These are phyloP conservation scores for Cyprinodon brontotheroides DNA, from an alignment of 2,113 vertebrate species.

Conservation along the genomic window DNA sequence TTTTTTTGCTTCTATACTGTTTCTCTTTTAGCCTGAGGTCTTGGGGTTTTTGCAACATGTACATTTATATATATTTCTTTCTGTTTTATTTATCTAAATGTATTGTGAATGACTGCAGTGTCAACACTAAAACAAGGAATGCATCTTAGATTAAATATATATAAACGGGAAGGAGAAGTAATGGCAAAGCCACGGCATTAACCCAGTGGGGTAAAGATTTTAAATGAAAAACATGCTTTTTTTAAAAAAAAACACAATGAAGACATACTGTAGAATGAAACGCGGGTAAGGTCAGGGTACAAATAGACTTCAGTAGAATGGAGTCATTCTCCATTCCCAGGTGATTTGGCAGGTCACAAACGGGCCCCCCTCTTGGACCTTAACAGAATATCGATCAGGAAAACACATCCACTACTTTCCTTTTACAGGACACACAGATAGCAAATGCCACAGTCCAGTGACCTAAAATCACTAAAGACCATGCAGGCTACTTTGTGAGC, in stretches of 20 bases:
- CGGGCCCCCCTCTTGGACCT: constrained; percentile 32
- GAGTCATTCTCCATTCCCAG: constrained; percentile 28
- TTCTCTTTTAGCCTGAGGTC: neutral
- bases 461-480: constrained; percentile 26
- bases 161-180: neutral
- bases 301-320: neutral
- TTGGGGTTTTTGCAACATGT: neutral
- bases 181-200: neutral
- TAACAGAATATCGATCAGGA: constrained; percentile 70
- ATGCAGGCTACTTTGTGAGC: constrained; percentile 25
- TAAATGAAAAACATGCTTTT: constrained; percentile 15
- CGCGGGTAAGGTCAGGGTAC: no score
- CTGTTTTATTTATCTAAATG: neutral
- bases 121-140: constrained; percentile 12
- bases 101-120: neutral
- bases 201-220: constrained; percentile 2
- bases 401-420: constrained; percentile 39
- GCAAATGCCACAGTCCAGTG: constrained; percentile 25
- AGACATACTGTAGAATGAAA: neutral
- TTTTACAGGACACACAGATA: constrained; percentile 27
- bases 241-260: neutral
- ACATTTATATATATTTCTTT: neutral
- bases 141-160: neutral
- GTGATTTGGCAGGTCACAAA: constrained; percentile 47
- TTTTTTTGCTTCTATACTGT: neutral